These are phyloP conservation scores for Cotesia glomerata DNA, from an alignment of 1,140 invertebrate species.

Conservation along the genomic window DNA sequence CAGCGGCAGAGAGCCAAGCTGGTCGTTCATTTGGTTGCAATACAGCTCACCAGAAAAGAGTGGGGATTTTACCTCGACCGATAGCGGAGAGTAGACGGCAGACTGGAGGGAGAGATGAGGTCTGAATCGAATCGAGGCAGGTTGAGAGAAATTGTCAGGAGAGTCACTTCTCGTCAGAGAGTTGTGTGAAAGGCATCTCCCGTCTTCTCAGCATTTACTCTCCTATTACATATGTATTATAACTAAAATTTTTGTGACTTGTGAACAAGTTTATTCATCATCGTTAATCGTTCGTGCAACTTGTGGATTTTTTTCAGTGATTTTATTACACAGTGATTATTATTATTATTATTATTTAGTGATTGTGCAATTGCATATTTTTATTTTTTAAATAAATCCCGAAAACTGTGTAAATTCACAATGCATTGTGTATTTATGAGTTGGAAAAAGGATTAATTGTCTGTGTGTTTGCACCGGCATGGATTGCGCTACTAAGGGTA, in stretches of 20 bases:
- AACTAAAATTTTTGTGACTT: no score
- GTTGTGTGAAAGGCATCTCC: conserved; percentile 35
- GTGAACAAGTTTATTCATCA: no score
- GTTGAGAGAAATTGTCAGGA: conserved; percentile 50
- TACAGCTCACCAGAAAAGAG: neutral
- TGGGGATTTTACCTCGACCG: conserved; percentile 25
- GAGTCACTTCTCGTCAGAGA: conserved; percentile 42
- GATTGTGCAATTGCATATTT: neutral
- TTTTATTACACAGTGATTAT: no score
- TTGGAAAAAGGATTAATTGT: conserved; percentile 29
- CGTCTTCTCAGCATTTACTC: conserved; percentile 10
- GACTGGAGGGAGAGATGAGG: conserved; percentile 39
- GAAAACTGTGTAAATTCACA: neutral
- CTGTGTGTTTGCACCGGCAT: conserved; percentile 31
- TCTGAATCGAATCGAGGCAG: conserved; percentile 25
- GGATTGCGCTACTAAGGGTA: conserved; percentile 51
- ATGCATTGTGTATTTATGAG: conserved; percentile 11
- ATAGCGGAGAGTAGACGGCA: conserved; percentile 24
- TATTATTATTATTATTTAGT: no score
- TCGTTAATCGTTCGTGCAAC: no score
- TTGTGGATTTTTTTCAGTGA: no score
- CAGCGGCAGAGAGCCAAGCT: neutral
- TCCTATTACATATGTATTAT: neutral
- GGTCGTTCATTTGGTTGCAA: neutral
- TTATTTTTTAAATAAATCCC: neutral